These are phyloP conservation scores for Hermodice carunculata DNA, from an alignment of 2,888 invertebrate species.

Conservation along the genomic window DNA sequence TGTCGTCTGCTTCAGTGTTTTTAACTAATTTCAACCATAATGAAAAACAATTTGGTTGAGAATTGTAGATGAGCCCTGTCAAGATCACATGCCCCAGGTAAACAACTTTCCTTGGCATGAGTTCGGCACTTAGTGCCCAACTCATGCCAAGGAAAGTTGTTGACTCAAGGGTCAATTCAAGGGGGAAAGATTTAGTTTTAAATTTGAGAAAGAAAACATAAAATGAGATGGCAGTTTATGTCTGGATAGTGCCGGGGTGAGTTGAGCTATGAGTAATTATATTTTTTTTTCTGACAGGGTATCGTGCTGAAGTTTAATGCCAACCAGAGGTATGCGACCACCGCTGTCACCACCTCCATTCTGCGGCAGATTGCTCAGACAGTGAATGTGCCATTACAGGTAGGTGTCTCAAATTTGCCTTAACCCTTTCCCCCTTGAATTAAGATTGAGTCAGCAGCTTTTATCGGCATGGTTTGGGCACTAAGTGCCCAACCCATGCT, in stretches of 20 bases:
- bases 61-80: too few species aligned
- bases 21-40: too few species aligned
- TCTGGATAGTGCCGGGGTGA: neutral
- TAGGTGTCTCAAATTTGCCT: constrained; percentile 36
- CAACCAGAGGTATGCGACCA: constrained; percentile 73
- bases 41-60: too few species aligned
- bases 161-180: too few species aligned
- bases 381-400: constrained; percentile 71
- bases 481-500: too few species aligned
- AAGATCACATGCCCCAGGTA: too few species aligned
- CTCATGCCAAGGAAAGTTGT: too few species aligned
- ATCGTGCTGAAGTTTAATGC: constrained; percentile 70
- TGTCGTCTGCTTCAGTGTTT: too few species aligned
- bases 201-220: neutral
- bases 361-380: constrained; percentile 69
- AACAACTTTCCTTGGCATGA: too few species aligned
- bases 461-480: too few species aligned
- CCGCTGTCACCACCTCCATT: constrained; percentile 70
- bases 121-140: too few species aligned
- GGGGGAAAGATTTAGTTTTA: neutral
- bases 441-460: too few species aligned
- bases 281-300: constrained; percentile 48
- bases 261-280: neutral
- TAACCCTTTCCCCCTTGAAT: neutral
- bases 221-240: neutral